Conservation (phyloP, 2,113 vertebrate genomes). For the Eurystomus gularis region DNA sequence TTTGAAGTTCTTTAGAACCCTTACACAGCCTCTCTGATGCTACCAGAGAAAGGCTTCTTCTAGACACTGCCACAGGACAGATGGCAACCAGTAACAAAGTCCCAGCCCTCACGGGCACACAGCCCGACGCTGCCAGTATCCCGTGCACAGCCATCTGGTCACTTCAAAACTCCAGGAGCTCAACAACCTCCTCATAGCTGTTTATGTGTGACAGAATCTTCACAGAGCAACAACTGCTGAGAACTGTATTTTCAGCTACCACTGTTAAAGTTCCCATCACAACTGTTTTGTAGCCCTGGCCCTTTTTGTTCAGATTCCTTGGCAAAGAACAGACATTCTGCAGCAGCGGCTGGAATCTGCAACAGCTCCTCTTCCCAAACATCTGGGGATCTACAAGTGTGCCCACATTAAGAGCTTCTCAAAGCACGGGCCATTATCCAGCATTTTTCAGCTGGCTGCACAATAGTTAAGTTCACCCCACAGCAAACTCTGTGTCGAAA, state of each 20-base stretch:
- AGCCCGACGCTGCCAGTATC: neutral
- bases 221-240: neutral
- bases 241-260: neutral
- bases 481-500: neutral
- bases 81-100: neutral
- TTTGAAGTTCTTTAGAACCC: neutral
- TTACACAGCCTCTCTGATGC: neutral
- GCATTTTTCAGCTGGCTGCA: neutral
- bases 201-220: neutral
- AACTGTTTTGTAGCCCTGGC: neutral
- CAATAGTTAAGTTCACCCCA: neutral
- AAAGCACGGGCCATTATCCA: neutral
- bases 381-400: neutral
- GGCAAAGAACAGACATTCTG: neutral
- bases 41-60: neutral
- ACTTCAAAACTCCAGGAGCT: neutral
- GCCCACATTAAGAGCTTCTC: neutral
- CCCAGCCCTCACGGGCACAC: neutral
- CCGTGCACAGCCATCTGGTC: fast-evolving
- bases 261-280: neutral
- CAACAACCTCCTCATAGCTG: neutral
- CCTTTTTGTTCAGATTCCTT: neutral
- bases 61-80: neutral
- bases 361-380: neutral
- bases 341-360: neutral